Evolutionary conservation across 2,888 invertebrate species (phyloP).

Genomic region (Lycocerus yunnanus): DNA sequence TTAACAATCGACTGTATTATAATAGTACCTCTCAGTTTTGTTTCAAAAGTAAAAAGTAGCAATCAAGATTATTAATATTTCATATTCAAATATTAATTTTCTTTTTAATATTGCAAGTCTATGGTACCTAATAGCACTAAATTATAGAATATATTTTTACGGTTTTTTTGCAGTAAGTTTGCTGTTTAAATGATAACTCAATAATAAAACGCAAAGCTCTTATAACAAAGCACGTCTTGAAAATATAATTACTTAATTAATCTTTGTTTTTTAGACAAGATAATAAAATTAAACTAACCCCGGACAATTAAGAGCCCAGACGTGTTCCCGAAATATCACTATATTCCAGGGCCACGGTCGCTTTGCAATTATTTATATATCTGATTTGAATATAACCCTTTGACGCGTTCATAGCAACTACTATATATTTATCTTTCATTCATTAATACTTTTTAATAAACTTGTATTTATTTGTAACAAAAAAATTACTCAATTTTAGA

Average conservation of each 20-base stretch:
- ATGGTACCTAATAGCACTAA: not conserved
- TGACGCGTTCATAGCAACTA: not conserved
- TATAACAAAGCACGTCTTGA: not conserved
- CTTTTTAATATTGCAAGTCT: too few species aligned
- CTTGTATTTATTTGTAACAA: not conserved
- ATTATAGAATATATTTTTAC: not conserved
- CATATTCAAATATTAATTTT: not conserved
- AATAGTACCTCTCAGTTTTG: too few species aligned
- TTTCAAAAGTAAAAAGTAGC: too few species aligned
- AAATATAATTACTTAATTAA: not conserved
- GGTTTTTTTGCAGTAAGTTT: not conserved
- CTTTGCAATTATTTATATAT: conserved; percentile 31
- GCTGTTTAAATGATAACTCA: not conserved
- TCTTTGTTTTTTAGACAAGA: not conserved
- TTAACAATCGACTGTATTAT: too few species aligned
- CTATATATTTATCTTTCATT: conserved; percentile 14
- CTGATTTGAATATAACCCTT: not conserved
- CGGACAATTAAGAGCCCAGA: conserved; percentile 36
- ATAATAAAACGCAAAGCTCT: too few species aligned
- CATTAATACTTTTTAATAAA: not conserved
- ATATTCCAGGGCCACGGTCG: conserved; percentile 48
- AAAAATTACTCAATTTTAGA: too few species aligned
- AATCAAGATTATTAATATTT: too few species aligned
- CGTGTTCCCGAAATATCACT: conserved; percentile 44
- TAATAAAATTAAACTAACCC: conserved; percentile 14